Percentiles rank a stretch among this genome's conserved stretches.
Conservation (phyloP, 2,888 invertebrate species). For the Athrips mouffetella region DNA sequence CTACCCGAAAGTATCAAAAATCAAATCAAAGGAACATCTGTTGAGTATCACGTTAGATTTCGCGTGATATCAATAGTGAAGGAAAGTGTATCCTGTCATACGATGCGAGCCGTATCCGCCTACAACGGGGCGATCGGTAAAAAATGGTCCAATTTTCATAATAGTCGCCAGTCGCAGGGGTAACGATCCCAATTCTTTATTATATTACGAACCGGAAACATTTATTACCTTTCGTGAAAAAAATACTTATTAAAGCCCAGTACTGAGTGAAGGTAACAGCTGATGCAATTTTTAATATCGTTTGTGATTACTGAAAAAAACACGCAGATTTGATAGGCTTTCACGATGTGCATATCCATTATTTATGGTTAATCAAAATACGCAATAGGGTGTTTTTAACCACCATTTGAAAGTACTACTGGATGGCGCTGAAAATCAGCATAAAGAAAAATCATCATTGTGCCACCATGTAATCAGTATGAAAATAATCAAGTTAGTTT, state of each 20-base stretch:
- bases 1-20: neutral
- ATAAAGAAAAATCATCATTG: too few species aligned
- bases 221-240: slow-evolving; percentile 63
- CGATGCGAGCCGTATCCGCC: slow-evolving; percentile 74
- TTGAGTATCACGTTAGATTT: slow-evolving; percentile 60
- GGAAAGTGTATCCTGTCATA: slow-evolving; percentile 73
- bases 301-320: neutral
- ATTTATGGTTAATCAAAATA: too few species aligned
- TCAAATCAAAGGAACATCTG: slow-evolving; percentile 52
- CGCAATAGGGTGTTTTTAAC: too few species aligned
- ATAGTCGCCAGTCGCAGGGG: slow-evolving; percentile 52
- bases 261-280: slow-evolving; percentile 22
- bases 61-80: slow-evolving; percentile 61
- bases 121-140: slow-evolving; percentile 63
- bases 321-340: too few species aligned
- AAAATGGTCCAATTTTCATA: slow-evolving; percentile 75
- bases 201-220: slow-evolving; percentile 73
- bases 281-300: slow-evolving; percentile 15
- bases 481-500: too few species aligned
- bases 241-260: slow-evolving; percentile 38
- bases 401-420: too few species aligned
- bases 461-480: too few species aligned
- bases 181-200: slow-evolving; percentile 65
- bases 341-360: too few species aligned
- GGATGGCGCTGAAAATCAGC: too few species aligned